Evolutionary conservation across 1,140 invertebrate species (phyloP).

Genomic region (Trypoxylus dichotomus): DNA sequence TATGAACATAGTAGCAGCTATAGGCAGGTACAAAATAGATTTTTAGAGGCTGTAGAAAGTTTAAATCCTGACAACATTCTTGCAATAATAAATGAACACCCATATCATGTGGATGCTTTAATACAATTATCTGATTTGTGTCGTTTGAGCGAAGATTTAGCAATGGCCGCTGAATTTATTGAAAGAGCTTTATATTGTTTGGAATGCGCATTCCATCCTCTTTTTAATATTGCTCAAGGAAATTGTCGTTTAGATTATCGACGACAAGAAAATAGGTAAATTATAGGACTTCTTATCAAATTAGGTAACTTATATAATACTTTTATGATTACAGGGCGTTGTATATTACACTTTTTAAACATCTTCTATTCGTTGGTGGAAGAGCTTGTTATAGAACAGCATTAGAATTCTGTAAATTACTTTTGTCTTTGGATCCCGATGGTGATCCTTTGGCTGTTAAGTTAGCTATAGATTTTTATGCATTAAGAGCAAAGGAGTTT

Average conservation of each 20-base stretch:
- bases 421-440: slow-evolving; percentile 79
- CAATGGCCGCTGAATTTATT: slow-evolving; percentile 77
- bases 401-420: slow-evolving; percentile 76
- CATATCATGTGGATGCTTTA: slow-evolving; percentile 83
- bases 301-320: not conserved
- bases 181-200: slow-evolving; percentile 77
- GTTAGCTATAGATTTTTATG: slow-evolving; percentile 86
- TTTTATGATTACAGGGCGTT: slow-evolving; percentile 64
- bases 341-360: slow-evolving; percentile 84
- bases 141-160: slow-evolving; percentile 76
- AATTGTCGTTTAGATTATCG: slow-evolving; percentile 79
- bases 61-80: slow-evolving; percentile 81
- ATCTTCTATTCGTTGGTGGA: slow-evolving; percentile 78
- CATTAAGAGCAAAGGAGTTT: slow-evolving; percentile 78
- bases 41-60: slow-evolving; percentile 77
- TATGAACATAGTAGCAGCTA: slow-evolving; percentile 82
- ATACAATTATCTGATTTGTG: slow-evolving; percentile 84
- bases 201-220: slow-evolving; percentile 78
- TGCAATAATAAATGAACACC: slow-evolving; percentile 75
- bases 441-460: slow-evolving; percentile 81
- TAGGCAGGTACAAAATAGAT: slow-evolving; percentile 72
- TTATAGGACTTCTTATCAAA: not conserved
- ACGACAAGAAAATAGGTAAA: slow-evolving; percentile 77
- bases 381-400: slow-evolving; percentile 80
- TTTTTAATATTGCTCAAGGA: slow-evolving; percentile 76